Evolutionary conservation across 1,140 invertebrate species (phyloP).

Genomic region (Dreissena rostriformis): DNA sequence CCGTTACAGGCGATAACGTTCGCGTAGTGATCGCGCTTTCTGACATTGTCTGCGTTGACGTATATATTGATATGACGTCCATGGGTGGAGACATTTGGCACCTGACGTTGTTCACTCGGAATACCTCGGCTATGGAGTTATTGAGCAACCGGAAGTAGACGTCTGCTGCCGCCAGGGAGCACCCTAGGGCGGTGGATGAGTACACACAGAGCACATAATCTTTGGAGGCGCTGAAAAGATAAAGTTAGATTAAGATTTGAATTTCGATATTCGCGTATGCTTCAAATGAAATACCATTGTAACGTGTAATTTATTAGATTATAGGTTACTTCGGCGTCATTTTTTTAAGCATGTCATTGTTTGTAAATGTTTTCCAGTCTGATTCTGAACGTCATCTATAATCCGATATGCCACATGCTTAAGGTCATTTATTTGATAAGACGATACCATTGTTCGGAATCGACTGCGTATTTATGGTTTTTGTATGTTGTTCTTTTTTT

Average conservation of each 20-base stretch:
- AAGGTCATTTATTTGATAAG: too few species aligned
- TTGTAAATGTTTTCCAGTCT: too few species aligned
- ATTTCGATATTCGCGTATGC: too few species aligned
- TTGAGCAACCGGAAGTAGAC: slow-evolving; percentile 48
- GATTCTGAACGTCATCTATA: too few species aligned
- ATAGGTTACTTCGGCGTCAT: too few species aligned
- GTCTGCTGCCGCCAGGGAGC: slow-evolving; percentile 43
- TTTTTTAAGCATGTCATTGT: too few species aligned
- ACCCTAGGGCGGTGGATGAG: slow-evolving; percentile 40
- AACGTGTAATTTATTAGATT: too few species aligned
- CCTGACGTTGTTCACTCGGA: not conserved
- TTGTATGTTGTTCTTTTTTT: too few species aligned
- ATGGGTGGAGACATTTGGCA: slow-evolving; percentile 40
- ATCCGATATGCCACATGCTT: too few species aligned
- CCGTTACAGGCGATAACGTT: not conserved
- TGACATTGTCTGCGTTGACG: not conserved
- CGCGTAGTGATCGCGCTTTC: not conserved
- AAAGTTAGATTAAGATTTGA: not conserved
- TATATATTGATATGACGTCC: slow-evolving; percentile 50
- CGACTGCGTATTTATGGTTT: too few species aligned
- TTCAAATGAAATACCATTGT: too few species aligned
- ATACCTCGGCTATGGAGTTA: slow-evolving; percentile 23
- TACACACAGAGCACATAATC: slow-evolving; percentile 49
- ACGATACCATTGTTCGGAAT: too few species aligned
- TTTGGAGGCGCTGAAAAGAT: slow-evolving; percentile 25